Conservation (phyloP, 2,113 vertebrate species). For the Centropus bengalensis region DNA sequence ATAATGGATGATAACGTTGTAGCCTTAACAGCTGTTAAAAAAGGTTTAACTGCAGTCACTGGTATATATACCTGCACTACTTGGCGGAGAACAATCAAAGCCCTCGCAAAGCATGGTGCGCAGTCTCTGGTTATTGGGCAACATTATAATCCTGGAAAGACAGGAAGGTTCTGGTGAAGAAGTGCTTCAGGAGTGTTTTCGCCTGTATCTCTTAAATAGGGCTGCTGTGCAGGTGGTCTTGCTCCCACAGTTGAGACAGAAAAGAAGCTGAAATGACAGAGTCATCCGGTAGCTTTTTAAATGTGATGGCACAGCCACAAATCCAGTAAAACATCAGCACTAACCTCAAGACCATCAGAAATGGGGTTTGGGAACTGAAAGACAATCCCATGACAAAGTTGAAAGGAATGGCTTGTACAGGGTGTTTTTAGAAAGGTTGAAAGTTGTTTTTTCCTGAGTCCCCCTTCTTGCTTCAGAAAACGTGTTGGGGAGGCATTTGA, state of each 20-base stretch:
- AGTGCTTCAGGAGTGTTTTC: not conserved
- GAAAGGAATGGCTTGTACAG: not conserved
- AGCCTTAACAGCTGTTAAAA: not conserved
- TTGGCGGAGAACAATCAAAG: not conserved
- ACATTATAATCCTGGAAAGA: not conserved
- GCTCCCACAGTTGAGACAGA: not conserved
- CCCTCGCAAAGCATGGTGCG: not conserved
- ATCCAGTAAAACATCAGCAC: not conserved
- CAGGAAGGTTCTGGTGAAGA: not conserved
- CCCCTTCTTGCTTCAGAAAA: not conserved
- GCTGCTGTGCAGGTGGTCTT: not conserved
- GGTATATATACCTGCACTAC: not conserved
- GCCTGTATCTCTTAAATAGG: not conserved
- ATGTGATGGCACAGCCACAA: not conserved
- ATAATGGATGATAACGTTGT: not conserved
- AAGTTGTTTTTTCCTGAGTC: not conserved
- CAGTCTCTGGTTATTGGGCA: not conserved
- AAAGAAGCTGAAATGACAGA: not conserved
- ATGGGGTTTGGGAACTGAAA: not conserved
- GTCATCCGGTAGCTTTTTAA: not conserved
- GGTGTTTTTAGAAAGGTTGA: not conserved
- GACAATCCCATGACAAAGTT: not conserved
- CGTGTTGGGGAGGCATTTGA: not conserved
- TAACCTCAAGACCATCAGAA: not conserved
- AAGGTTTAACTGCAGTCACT: not conserved